These are phyloP conservation scores for Nesoenas mayeri DNA, from an alignment of 2,113 vertebrate genomes.

Conservation along the genomic window DNA sequence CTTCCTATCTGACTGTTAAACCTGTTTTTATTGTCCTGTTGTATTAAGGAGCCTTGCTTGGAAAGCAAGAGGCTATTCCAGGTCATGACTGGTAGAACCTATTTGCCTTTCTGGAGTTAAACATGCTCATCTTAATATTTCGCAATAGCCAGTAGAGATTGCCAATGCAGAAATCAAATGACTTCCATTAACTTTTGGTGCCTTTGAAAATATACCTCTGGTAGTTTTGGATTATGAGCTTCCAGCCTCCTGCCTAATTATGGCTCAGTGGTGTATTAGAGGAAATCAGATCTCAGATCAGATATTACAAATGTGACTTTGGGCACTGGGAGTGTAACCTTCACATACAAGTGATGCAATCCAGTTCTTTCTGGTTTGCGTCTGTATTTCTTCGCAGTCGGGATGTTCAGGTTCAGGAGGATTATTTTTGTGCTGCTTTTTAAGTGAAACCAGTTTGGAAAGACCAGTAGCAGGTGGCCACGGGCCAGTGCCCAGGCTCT, in stretches of 20 bases:
- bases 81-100: not conserved
- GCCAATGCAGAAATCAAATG: not conserved
- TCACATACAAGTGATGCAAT: not conserved
- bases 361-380: not conserved
- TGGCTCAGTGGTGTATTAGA: not conserved
- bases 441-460: not conserved
- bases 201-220: not conserved
- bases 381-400: not conserved
- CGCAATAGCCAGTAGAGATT: not conserved
- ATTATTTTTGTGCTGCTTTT: not conserved
- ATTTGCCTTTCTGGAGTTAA: not conserved
- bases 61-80: not conserved
- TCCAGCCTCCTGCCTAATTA: not conserved
- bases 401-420: not conserved
- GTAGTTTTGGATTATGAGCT: not conserved
- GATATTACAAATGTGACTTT: not conserved
- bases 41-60: not conserved
- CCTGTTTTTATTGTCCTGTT: not conserved
- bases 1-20: not conserved
- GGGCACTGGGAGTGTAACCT: not conserved
- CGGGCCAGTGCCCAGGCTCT: not conserved
- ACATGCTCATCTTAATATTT: not conserved
- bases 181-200: not conserved
- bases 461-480: not conserved
- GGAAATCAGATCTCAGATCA: not conserved